phyloP scores from a whole-genome alignment of 1,140 invertebrate genomes.

The Drosophila melanica region DNA sequence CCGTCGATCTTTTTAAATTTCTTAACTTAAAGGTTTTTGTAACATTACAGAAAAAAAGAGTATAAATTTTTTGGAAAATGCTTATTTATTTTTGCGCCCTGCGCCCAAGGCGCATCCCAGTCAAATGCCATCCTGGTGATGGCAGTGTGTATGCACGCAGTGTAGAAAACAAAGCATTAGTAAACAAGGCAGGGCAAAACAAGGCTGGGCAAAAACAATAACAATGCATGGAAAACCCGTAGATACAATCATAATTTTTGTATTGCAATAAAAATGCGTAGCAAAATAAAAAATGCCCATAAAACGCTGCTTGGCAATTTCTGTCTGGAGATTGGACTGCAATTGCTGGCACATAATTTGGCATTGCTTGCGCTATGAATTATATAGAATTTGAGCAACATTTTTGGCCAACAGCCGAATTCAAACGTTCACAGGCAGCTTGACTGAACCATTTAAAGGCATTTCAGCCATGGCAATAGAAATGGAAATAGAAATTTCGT shows the following conservation, averaged over 20 bases:
- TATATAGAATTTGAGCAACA: slow-evolving; percentile 57
- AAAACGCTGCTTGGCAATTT: slow-evolving; percentile 62
- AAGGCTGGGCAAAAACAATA: slow-evolving; percentile 6
- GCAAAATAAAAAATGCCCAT: slow-evolving; percentile 72
- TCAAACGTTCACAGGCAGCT: not conserved
- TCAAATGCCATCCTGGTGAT: slow-evolving; percentile 4
- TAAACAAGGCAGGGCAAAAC: not conserved
- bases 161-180: slow-evolving; percentile 32
- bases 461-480: slow-evolving; percentile 56
- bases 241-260: slow-evolving; percentile 69
- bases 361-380: slow-evolving; percentile 61
- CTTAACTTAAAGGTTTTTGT: too few species aligned
- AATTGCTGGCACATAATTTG: slow-evolving; percentile 76
- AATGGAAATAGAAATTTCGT: slow-evolving; percentile 72
- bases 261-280: slow-evolving; percentile 75
- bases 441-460: slow-evolving; percentile 48
- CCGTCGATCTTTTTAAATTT: too few species aligned
- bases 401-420: slow-evolving; percentile 32
- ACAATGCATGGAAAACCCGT: slow-evolving; percentile 32
- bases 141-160: not conserved
- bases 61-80: too few species aligned
- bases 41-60: too few species aligned
- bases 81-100: not conserved
- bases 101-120: not conserved
- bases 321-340: slow-evolving; percentile 38